Evolutionary conservation across 2,888 invertebrate genomes (phyloP).

Genomic region (Oegoconia quadripuncta): DNA sequence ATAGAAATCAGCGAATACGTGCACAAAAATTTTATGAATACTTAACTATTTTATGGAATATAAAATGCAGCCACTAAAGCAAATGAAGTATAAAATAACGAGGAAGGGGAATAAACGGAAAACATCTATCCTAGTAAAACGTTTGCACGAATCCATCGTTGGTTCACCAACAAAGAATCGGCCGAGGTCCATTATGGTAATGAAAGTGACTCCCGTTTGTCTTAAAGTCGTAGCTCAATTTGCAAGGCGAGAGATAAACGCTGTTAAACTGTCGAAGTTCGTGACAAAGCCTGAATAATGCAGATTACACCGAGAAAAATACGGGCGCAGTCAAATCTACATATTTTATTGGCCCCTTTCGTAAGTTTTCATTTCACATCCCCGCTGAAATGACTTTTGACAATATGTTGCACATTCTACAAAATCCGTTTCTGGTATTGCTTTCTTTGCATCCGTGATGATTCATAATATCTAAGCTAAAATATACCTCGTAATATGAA

Average conservation of each 20-base stretch:
- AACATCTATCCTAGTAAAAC: slow-evolving; percentile 25
- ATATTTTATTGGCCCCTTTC: slow-evolving; percentile 76
- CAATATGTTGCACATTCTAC: neutral
- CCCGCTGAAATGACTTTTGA: slow-evolving; percentile 37
- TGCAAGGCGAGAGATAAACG: slow-evolving; percentile 79
- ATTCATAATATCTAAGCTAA: too few species aligned
- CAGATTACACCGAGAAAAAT: slow-evolving; percentile 79
- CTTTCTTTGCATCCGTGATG: too few species aligned
- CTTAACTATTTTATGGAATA: too few species aligned
- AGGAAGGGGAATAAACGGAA: slow-evolving; percentile 10
- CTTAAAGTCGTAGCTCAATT: slow-evolving; percentile 79
- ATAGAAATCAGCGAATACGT: too few species aligned
- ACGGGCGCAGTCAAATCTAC: slow-evolving; percentile 77
- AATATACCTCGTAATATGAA: too few species aligned
- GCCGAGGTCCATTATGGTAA: slow-evolving; percentile 75
- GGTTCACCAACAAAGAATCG: slow-evolving; percentile 72
- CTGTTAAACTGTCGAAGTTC: slow-evolving; percentile 80
- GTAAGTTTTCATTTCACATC: slow-evolving; percentile 55
- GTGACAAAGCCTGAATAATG: slow-evolving; percentile 79
- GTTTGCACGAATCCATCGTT: slow-evolving; percentile 56
- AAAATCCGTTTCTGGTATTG: neutral
- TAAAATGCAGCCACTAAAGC: neutral
- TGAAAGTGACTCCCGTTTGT: slow-evolving; percentile 78
- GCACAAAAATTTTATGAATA: too few species aligned
- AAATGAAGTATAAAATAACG: slow-evolving; percentile 17